These are phyloP conservation scores for Coracias cyanogaster DNA, from an alignment of 2,797 vertebrate species.

Conservation along the genomic window DNA sequence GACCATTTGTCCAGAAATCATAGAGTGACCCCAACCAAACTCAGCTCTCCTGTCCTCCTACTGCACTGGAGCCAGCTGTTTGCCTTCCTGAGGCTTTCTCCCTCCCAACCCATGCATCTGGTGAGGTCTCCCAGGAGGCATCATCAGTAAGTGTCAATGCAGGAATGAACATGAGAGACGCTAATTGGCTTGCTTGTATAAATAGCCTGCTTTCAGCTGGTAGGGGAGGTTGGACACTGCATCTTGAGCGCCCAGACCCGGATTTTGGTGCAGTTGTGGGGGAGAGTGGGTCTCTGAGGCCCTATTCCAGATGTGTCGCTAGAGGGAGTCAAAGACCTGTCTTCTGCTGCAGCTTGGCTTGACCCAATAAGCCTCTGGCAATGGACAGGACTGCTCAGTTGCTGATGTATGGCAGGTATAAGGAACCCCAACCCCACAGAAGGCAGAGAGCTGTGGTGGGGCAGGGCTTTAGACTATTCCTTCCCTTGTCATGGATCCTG, in stretches of 20 bases:
- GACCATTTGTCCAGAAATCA: not conserved
- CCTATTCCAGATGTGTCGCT: not conserved
- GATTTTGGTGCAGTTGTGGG: not conserved
- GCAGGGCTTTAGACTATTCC: not conserved
- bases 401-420: not conserved
- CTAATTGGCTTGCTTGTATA: constrained; percentile 37
- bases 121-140: constrained; percentile 3
- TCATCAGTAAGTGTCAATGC: not conserved
- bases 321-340: not conserved
- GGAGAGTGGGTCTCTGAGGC: not conserved
- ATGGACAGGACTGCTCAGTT: not conserved
- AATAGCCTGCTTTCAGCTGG: not conserved
- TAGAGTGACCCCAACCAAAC: not conserved
- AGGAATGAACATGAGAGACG: not conserved
- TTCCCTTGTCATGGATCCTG: not conserved
- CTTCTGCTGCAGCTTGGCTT: not conserved
- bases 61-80: not conserved
- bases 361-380: not conserved
- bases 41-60: not conserved
- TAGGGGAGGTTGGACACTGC: not conserved
- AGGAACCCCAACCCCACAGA: not conserved
- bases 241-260: not conserved
- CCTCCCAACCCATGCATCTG: not conserved
- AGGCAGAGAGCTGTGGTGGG: not conserved
- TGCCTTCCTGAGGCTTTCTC: not conserved